These are phyloP conservation scores for Nothoprocta perdicaria DNA, from an alignment of 2,113 vertebrate genomes.

Conservation along the genomic window DNA sequence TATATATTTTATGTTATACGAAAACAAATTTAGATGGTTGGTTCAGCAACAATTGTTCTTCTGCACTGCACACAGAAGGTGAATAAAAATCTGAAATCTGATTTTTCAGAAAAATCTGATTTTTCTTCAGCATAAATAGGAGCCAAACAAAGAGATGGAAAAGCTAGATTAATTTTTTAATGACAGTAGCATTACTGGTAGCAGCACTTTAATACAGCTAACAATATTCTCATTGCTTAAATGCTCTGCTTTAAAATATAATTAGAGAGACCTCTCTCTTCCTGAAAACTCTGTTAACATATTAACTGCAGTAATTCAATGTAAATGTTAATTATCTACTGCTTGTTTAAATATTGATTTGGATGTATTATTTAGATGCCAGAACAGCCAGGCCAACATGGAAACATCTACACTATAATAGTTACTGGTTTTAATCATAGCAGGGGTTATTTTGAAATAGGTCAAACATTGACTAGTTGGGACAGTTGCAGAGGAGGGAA, in stretches of 20 bases:
- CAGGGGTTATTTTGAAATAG: neutral
- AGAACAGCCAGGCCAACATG: neutral
- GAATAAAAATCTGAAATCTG: neutral
- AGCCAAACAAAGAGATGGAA: neutral
- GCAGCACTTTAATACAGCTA: neutral
- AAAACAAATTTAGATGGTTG: neutral
- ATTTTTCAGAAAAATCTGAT: neutral
- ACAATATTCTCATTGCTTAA: conserved; percentile 19
- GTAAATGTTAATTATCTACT: conserved; percentile 13
- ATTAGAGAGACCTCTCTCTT: neutral
- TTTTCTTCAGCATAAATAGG: neutral
- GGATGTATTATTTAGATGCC: neutral
- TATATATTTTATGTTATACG: neutral
- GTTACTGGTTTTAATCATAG: neutral
- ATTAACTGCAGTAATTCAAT: neutral
- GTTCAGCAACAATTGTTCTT: neutral
- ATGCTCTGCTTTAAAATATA: conserved; percentile 33
- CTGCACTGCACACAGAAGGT: neutral
- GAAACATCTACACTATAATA: neutral
- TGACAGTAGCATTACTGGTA: neutral
- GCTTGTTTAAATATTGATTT: conserved; percentile 26
- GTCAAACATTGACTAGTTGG: neutral
- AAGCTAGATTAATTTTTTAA: neutral
- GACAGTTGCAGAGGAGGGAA: neutral
- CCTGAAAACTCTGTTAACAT: conserved; percentile 18